Conservation (phyloP, 2,113 vertebrate genomes). For the Sinocyclocheilus grahami region DNA sequence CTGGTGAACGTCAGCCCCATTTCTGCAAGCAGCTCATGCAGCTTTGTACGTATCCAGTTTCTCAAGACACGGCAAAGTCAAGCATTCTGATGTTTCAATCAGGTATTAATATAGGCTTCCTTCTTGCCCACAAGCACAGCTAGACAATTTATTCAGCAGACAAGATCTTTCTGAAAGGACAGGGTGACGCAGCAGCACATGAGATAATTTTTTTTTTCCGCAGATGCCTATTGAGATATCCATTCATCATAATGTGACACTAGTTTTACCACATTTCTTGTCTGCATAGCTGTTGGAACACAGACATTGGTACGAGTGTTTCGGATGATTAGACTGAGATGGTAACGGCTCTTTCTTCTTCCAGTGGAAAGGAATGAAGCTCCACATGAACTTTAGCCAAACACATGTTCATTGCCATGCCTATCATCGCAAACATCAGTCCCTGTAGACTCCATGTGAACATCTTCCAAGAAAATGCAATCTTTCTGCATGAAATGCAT, state of each 20-base stretch:
- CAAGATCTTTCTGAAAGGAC: not conserved
- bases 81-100: constrained; percentile 57
- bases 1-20: not conserved
- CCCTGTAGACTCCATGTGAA: constrained; percentile 2
- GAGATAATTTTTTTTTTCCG: not conserved
- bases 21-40: constrained; percentile 24
- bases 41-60: constrained; percentile 61
- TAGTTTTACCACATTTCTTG: not conserved
- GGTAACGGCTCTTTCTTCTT: constrained; percentile 4
- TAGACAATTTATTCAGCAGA: constrained; percentile 18
- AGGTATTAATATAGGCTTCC: constrained; percentile 46
- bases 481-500: not conserved
- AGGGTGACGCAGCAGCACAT: not conserved
- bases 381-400: constrained; percentile 28
- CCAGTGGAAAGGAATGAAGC: not conserved
- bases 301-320: constrained; percentile 14
- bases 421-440: constrained; percentile 8
- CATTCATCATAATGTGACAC: constrained; percentile 4
- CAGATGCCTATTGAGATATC: not conserved
- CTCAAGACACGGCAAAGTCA: constrained; percentile 61
- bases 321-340: not conserved
- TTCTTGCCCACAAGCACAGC: constrained; percentile 32
- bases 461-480: not conserved
- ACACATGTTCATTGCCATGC: constrained; percentile 22
- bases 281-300: not conserved